A percentile compares a stretch with the other conserved stretches of the same genome.
phyloP scores from a whole-genome alignment of 2,797 vertebrate species.

The Myripristis murdjan region DNA sequence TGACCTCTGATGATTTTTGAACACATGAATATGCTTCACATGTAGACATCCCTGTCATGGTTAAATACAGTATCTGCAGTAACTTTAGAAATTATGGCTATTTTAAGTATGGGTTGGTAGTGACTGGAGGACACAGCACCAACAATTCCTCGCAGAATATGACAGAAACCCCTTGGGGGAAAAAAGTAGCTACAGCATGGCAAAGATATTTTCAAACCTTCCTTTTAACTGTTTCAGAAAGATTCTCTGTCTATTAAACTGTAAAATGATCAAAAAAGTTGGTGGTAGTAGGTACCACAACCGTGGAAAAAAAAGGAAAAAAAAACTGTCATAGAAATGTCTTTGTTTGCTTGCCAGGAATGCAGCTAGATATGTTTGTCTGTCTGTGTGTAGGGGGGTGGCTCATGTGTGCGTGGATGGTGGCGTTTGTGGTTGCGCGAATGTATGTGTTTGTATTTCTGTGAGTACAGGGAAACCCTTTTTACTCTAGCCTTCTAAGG shows the following conservation, averaged over 20 bases:
- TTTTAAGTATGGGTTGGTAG: conserved; percentile 53
- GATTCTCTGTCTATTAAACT: conserved; percentile 53
- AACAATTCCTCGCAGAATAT: conserved; percentile 38
- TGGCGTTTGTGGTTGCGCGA: conserved; percentile 3
- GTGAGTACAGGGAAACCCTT: conserved; percentile 80
- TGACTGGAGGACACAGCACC: conserved; percentile 55
- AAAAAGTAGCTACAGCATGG: conserved; percentile 36
- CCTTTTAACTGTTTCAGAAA: conserved; percentile 52
- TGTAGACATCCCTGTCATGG: conserved; percentile 53
- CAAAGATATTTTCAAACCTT: conserved; percentile 55
- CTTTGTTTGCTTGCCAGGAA: conserved; percentile 45
- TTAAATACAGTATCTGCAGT: conserved; percentile 35
- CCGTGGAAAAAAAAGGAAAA: neutral
- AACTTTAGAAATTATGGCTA: conserved; percentile 40
- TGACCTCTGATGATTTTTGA: conserved; percentile 61
- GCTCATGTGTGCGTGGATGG: no score
- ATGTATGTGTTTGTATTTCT: conserved; percentile 61
- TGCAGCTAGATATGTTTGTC: conserved; percentile 8
- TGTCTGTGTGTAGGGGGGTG: conserved; percentile 13
- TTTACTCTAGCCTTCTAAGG: conserved; percentile 71
- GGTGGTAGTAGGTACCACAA: conserved; percentile 34
- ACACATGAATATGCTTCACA: conserved; percentile 48
- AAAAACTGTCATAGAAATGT: conserved; percentile 26
- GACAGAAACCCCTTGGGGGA: conserved; percentile 45
- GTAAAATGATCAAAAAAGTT: conserved; percentile 67